These are phyloP conservation scores for Parus major DNA, from an alignment of 2,113 vertebrate genomes.

Conservation along the genomic window DNA sequence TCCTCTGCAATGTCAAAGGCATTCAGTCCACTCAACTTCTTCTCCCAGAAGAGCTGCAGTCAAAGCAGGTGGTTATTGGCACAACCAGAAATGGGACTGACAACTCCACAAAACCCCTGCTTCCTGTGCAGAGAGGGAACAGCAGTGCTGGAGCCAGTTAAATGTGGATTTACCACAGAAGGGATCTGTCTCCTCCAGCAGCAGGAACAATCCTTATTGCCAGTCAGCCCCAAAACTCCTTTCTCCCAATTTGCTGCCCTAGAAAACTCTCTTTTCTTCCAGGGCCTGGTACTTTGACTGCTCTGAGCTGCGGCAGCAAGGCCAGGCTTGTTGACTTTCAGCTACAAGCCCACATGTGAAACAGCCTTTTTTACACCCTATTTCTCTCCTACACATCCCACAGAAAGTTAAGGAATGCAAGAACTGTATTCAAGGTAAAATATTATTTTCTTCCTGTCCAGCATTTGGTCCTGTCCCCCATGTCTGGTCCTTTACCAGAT, in stretches of 20 bases:
- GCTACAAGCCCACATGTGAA: not conserved
- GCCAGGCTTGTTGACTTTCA: not conserved
- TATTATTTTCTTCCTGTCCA: not conserved
- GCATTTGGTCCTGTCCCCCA: not conserved
- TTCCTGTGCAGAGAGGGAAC: not conserved
- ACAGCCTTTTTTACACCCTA: not conserved
- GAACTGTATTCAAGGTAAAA: not conserved
- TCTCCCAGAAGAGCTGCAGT: constrained; percentile 96
- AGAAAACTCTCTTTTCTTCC: not conserved
- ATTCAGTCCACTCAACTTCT: constrained; percentile 93
- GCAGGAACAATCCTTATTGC: not conserved
- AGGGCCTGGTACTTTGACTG: not conserved
- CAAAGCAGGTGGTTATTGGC: not conserved
- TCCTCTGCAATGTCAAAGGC: constrained; percentile 98
- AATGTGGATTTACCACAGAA: not conserved
- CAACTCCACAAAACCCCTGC: not conserved
- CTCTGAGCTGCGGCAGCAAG: not conserved
- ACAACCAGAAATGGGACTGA: not conserved
- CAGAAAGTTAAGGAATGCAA: not conserved
- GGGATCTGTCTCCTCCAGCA: not conserved
- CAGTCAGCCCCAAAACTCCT: not conserved
- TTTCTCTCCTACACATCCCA: not conserved
- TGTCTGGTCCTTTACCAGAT: rapidly evolving
- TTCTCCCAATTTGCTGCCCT: not conserved
- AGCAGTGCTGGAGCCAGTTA: not conserved